A percentile compares a stretch with the other conserved stretches of the same genome.
Conservation (phyloP, 2,888 invertebrate species). For the Agriopis marginaria region DNA sequence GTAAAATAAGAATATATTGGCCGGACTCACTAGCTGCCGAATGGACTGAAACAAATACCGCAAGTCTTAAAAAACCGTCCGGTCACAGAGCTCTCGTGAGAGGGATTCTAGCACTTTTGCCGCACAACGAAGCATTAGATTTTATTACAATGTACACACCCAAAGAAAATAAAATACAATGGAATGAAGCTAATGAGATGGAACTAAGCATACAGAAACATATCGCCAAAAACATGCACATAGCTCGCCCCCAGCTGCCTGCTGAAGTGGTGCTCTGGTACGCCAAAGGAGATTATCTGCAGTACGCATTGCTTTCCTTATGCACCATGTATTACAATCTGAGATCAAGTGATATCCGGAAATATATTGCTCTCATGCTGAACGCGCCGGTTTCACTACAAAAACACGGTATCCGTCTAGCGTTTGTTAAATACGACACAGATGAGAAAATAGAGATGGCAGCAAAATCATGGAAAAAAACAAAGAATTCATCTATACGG, state of each 20-base stretch:
- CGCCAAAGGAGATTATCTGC: slow-evolving; percentile 69
- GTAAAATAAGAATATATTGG: slow-evolving; percentile 69
- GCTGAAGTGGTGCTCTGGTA: slow-evolving; percentile 60
- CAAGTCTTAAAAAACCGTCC: slow-evolving; percentile 46
- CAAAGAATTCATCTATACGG: slow-evolving; percentile 63
- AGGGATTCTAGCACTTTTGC: slow-evolving; percentile 58
- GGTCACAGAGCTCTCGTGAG: slow-evolving; percentile 58
- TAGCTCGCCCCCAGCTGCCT: slow-evolving; percentile 63
- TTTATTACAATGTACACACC: slow-evolving; percentile 63
- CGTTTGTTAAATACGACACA: slow-evolving; percentile 55
- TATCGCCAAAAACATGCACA: slow-evolving; percentile 69
- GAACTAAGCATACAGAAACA: slow-evolving; percentile 60
- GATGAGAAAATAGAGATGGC: slow-evolving; percentile 55
- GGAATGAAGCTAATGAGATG: slow-evolving; percentile 57
- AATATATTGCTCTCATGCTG: slow-evolving; percentile 56
- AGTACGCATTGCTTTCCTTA: slow-evolving; percentile 65
- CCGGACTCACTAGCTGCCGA: slow-evolving; percentile 53
- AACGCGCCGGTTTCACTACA: slow-evolving; percentile 67
- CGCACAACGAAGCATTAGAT: slow-evolving; percentile 49
- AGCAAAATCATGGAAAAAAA: slow-evolving; percentile 57
- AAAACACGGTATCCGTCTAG: slow-evolving; percentile 67
- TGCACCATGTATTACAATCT: slow-evolving; percentile 65
- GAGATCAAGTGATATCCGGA: slow-evolving; percentile 46
- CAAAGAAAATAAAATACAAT: slow-evolving; percentile 60
- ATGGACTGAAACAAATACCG: slow-evolving; percentile 53